Conservation (phyloP, 2,113 vertebrate species). For the Tachuris rubrigastra region DNA sequence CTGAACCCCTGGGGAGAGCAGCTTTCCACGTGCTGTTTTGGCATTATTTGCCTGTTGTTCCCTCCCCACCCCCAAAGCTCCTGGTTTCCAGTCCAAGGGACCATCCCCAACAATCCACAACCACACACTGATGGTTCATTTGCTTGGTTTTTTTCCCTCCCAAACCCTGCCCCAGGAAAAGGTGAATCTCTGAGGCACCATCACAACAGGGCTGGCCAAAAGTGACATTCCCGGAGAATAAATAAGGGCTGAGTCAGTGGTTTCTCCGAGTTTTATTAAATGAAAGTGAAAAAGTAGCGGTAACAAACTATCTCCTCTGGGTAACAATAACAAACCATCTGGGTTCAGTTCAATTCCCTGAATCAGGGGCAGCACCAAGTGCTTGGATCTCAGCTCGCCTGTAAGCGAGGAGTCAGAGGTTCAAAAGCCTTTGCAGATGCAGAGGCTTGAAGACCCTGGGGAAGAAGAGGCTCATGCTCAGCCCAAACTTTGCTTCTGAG, state of each 20-base stretch:
- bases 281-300: background rate
- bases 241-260: background rate
- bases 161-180: background rate
- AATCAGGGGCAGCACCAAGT: background rate
- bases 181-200: background rate
- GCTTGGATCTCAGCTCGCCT: background rate
- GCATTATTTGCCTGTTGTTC: background rate
- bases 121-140: background rate
- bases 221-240: background rate
- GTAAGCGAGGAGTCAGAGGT: background rate
- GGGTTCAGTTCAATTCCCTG: background rate
- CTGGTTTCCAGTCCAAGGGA: background rate
- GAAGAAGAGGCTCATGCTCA: rapidly evolving
- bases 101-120: background rate
- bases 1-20: rapidly evolving
- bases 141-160: background rate
- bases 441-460: background rate
- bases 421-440: background rate
- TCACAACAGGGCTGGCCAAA: background rate
- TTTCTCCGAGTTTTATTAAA: constrained; percentile 44
- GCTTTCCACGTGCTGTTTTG: background rate
- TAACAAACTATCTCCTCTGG: background rate
- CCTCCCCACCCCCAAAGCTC: background rate
- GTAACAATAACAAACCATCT: background rate
- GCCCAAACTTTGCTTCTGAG: background rate